phyloP scores from a whole-genome alignment of 1,140 invertebrate genomes.

The Oryctes rhinoceros region DNA sequence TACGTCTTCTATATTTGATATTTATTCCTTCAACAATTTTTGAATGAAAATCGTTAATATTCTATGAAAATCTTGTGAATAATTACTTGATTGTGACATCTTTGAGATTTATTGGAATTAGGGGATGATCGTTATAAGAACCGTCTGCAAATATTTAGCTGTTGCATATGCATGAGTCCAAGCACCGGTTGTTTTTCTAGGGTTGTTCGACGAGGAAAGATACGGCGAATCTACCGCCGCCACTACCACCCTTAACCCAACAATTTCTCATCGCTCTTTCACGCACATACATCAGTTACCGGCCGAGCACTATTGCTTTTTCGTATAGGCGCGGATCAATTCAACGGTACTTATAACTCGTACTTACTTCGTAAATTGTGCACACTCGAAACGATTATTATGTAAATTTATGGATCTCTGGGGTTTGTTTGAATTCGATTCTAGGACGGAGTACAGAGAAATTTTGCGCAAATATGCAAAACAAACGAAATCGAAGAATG shows the following conservation, averaged over 20 bases:
- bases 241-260: neutral
- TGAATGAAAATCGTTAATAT: too few species aligned
- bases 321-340: constrained; percentile 45
- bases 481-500: neutral
- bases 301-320: constrained; percentile 47
- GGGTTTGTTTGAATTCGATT: constrained; percentile 22
- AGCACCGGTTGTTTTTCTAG: constrained; percentile 58
- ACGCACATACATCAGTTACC: constrained; percentile 46
- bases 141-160: constrained; percentile 55
- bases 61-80: neutral
- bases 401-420: constrained; percentile 38
- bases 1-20: too few species aligned
- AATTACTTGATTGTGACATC: constrained; percentile 22
- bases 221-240: constrained; percentile 19
- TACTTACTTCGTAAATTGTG: constrained; percentile 50
- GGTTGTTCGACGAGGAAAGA: constrained; percentile 45
- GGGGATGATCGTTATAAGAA: constrained; percentile 46
- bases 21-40: too few species aligned
- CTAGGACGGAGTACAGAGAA: neutral
- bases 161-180: constrained; percentile 56
- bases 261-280: constrained; percentile 39
- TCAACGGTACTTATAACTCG: constrained; percentile 48
- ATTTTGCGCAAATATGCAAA: constrained; percentile 1
- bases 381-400: constrained; percentile 44
- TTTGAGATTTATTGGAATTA: constrained; percentile 42